A percentile compares a stretch with the other conserved stretches of the same genome.
These are phyloP conservation scores for Orchestes rusci DNA, from an alignment of 2,888 invertebrate genomes.

Conservation along the genomic window DNA sequence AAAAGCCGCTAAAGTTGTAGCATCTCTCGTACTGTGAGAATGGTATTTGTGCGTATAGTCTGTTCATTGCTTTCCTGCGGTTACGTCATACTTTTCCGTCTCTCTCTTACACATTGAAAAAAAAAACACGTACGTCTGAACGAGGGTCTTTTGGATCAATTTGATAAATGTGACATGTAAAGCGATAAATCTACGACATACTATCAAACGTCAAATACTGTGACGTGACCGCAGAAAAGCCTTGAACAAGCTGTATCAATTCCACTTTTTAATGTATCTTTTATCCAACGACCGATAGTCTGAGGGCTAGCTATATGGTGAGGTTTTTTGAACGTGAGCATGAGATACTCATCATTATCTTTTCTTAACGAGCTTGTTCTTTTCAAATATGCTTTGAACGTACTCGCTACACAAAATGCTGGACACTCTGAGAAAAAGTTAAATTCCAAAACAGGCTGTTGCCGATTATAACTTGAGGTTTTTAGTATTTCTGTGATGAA, in stretches of 20 bases:
- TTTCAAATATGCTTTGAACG: background rate
- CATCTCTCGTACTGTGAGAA: no score
- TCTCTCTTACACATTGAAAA: no score
- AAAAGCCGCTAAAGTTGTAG: background rate
- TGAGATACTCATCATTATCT: background rate
- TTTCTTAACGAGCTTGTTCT: background rate
- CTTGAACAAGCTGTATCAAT: no score
- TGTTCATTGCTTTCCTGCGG: no score
- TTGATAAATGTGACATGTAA: no score
- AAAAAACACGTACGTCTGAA: no score
- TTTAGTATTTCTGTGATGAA: background rate
- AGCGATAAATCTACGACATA: no score
- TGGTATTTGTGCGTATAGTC: no score
- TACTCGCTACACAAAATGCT: background rate
- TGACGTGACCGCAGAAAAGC: no score
- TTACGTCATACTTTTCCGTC: no score
- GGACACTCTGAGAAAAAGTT: background rate
- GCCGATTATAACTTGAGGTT: background rate
- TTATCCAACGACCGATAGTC: slow-evolving; percentile 2
- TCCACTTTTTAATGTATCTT: background rate
- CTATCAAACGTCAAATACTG: no score
- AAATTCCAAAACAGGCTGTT: background rate
- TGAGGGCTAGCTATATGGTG: background rate
- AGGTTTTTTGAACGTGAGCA: background rate
- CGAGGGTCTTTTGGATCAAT: no score